Percentiles rank a stretch among this genome's conserved stretches.
phyloP scores from a whole-genome alignment of 2,113 vertebrate species.

The Pipra filicauda region DNA sequence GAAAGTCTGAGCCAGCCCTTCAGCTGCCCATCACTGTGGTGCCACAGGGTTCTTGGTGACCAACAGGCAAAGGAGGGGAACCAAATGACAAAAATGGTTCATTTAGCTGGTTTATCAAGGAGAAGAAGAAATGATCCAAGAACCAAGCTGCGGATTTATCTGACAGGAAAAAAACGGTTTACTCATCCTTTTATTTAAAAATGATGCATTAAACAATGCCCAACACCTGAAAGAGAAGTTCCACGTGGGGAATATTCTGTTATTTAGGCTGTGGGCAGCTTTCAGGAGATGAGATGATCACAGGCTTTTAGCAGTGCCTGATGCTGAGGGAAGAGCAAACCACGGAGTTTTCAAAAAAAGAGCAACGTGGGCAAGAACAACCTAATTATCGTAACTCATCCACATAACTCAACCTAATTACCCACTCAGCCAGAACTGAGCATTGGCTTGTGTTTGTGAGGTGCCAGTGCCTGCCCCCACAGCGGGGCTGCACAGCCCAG shows the following conservation, averaged over 20 bases:
- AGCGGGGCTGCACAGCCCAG: background rate
- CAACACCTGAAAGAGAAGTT: background rate
- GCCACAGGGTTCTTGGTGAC: background rate
- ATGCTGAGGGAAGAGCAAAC: background rate
- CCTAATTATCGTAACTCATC: background rate
- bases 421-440: background rate
- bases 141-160: background rate
- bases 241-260: background rate
- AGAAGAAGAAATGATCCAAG: background rate
- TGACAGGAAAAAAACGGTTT: background rate
- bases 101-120: background rate
- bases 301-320: background rate
- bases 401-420: conserved; percentile 17
- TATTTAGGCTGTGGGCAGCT: background rate
- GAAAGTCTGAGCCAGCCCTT: background rate
- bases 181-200: background rate
- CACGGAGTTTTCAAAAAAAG: background rate
- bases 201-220: background rate
- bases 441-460: background rate
- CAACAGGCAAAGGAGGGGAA: background rate
- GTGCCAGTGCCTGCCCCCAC: background rate
- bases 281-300: background rate
- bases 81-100: background rate
- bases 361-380: background rate
- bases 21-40: background rate